Evolutionary conservation across 2,797 vertebrate genomes (phyloP).

Genomic region (Pempheris klunzingeri): DNA sequence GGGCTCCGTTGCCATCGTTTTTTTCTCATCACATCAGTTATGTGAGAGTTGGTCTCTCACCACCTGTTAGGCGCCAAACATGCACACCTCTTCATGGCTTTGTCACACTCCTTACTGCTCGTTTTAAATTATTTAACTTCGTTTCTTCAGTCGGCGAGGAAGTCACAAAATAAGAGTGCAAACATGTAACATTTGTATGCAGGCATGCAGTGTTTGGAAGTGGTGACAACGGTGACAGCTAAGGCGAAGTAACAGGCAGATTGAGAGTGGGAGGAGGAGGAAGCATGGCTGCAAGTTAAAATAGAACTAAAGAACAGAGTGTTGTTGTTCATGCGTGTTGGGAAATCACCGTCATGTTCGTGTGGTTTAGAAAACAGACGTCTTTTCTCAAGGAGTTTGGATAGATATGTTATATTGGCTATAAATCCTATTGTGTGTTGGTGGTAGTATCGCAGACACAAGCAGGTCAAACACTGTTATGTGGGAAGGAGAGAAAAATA

Average conservation of each 20-base stretch:
- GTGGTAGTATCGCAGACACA: neutral
- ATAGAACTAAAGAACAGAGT: neutral
- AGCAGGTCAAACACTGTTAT: neutral
- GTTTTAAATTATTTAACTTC: neutral
- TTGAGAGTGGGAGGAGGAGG: slow-evolving; percentile 32
- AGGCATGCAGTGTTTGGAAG: slow-evolving; percentile 30
- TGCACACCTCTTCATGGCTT: neutral
- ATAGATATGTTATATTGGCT: neutral
- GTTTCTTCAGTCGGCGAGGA: neutral
- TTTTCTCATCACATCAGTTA: slow-evolving; percentile 1
- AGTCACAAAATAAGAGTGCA: neutral
- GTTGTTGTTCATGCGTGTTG: neutral
- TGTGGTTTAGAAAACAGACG: neutral
- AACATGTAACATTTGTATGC: slow-evolving; percentile 41
- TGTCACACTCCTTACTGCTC: neutral
- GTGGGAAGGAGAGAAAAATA: neutral
- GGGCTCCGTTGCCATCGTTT: neutral
- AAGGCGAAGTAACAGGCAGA: slow-evolving; percentile 10
- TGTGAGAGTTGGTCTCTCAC: neutral
- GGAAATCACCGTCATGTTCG: slow-evolving; percentile 3
- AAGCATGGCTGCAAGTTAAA: neutral
- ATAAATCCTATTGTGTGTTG: neutral
- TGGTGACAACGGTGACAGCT: slow-evolving; percentile 18
- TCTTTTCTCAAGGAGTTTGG: neutral
- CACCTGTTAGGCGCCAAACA: slow-evolving; percentile 4